Evolutionary conservation across 2,888 invertebrate genomes (phyloP), one percentile per base, ranked within the genome.

Genomic region (Troglohyphantes excavatus): DNA sequence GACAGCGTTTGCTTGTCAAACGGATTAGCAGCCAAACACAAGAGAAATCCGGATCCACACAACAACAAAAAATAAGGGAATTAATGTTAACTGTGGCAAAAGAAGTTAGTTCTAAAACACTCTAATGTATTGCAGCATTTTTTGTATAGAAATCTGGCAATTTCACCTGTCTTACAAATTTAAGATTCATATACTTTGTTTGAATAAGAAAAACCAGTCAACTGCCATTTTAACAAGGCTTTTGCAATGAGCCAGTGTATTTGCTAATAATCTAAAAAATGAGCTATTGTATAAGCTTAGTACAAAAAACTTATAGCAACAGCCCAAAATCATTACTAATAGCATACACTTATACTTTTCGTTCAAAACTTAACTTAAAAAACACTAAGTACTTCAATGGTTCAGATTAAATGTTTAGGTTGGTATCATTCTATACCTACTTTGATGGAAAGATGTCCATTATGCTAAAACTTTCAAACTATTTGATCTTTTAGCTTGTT

Each of bases 91-190:
- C 53, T 75, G 67, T 90, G 83, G 79, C 90, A 90, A 75, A 89
- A 83, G 61, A 84, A 79, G 67, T 90, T 85, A 67, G 33, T 85
- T 85, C 81, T 53, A 53, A 61, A 73, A 87, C 23, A 65, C 81
- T 90, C 90, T 85, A 85, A 53, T 81, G 90, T 90, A 90, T 90
- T 90, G 73, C 90, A 90, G 90, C 90, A 85, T 90, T 90, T 90
- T 73, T 59, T 67, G 21, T 61, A 29, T 26, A 46, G 65, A 65
- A 70, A 90, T 90, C 90, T 90, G 90, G 90, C 90, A 90, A 90
- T 70, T 90, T 90, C 90, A 90, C 90, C 90, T 85, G 90, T 79
- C 85, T 85, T 85, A 72, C 53, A 81, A 81, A 67, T 39, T 75
- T 78, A 75, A 70, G 53, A 53, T 53, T 53, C 11, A 19, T 39